Evolutionary conservation across 1,140 invertebrate species (phyloP).

Genomic region (Drosophila mauritiana): DNA sequence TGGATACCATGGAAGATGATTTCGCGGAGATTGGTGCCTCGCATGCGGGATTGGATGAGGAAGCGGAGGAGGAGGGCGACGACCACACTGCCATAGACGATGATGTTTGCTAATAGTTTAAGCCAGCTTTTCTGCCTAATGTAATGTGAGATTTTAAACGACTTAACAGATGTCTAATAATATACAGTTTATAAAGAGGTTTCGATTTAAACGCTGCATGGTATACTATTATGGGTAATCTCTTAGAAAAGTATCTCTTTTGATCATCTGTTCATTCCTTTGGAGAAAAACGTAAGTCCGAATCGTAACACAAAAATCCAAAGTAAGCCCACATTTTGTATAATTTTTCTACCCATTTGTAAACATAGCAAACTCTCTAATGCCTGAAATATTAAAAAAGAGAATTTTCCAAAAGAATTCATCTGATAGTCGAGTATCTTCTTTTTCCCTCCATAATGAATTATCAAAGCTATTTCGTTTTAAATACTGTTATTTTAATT

Average conservation of each 20-base stretch:
- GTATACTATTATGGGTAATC: background rate
- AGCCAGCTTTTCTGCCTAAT: background rate
- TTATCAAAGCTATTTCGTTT: too few species aligned
- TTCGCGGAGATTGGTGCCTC: slow-evolving; percentile 61
- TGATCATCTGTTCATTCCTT: background rate
- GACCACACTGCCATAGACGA: slow-evolving; percentile 57
- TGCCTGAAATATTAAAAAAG: too few species aligned
- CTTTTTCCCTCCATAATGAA: too few species aligned
- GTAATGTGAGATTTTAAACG: slow-evolving; percentile 10
- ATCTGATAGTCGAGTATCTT: too few species aligned
- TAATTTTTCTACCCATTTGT: too few species aligned
- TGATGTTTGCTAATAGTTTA: slow-evolving; percentile 74
- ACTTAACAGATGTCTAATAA: slow-evolving; percentile 4
- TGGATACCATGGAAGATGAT: slow-evolving; percentile 73
- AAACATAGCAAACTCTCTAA: too few species aligned
- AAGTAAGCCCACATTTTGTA: too few species aligned
- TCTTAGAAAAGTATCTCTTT: background rate
- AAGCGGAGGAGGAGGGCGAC: slow-evolving; percentile 59
- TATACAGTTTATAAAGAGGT: slow-evolving; percentile 25
- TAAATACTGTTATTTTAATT: slow-evolving; percentile 6
- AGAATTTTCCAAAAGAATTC: too few species aligned
- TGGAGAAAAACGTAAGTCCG: background rate
- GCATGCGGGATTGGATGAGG: slow-evolving; percentile 62
- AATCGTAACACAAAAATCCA: too few species aligned
- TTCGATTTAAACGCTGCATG: slow-evolving; percentile 14